These are phyloP conservation scores for Arctopsyche grandis DNA, from an alignment of 1,140 invertebrate genomes.

Conservation along the genomic window DNA sequence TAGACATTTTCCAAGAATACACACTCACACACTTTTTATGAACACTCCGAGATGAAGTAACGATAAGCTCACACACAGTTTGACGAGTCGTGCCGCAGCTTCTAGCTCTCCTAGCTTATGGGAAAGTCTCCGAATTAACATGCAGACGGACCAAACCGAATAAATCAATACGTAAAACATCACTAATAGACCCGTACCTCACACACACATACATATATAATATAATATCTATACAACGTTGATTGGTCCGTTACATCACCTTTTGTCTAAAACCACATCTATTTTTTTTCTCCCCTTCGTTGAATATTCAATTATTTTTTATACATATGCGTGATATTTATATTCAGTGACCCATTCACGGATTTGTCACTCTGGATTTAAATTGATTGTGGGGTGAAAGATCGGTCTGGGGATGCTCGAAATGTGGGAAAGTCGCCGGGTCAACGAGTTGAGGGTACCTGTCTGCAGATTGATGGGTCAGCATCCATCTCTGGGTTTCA, in stretches of 20 bases:
- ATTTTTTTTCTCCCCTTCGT: too few species aligned
- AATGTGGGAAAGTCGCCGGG: background rate
- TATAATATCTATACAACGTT: slow-evolving; percentile 4
- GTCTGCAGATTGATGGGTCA: background rate
- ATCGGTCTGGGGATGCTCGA: background rate
- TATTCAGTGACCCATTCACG: background rate
- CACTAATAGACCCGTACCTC: slow-evolving; percentile 7
- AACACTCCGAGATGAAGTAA: background rate
- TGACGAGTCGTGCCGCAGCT: slow-evolving; percentile 34
- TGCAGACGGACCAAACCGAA: slow-evolving; percentile 26
- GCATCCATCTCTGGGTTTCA: background rate
- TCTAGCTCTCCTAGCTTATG: slow-evolving; percentile 5
- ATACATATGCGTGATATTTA: background rate
- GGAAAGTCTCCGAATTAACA: slow-evolving; percentile 36
- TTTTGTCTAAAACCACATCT: background rate
- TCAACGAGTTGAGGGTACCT: slow-evolving; percentile 10
- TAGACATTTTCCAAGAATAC: too few species aligned
- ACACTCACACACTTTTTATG: background rate
- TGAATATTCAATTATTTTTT: background rate
- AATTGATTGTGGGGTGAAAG: background rate
- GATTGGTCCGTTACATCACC: slow-evolving; percentile 28
- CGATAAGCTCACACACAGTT: slow-evolving; percentile 19
- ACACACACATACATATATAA: too few species aligned
- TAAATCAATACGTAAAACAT: slow-evolving; percentile 35
- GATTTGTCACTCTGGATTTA: background rate